These are phyloP conservation scores for Neopelma chrysocephalum DNA, from an alignment of 2,797 vertebrate species.

Conservation along the genomic window DNA sequence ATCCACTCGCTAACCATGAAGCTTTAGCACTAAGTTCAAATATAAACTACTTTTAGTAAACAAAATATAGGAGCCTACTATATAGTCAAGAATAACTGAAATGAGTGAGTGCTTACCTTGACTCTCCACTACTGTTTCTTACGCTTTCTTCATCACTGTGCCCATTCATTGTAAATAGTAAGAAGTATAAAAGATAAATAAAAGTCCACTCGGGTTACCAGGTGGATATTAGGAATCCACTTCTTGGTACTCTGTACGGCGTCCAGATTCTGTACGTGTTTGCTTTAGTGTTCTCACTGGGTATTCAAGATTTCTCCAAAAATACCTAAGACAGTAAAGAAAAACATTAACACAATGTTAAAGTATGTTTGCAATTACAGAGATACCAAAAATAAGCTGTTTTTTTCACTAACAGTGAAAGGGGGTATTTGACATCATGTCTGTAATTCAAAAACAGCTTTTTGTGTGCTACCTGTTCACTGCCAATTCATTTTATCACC, in stretches of 20 bases:
- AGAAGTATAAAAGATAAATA: slow-evolving; percentile 73
- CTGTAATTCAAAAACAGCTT: not conserved
- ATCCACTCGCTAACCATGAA: not conserved
- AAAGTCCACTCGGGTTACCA: slow-evolving; percentile 67
- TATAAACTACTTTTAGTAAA: not conserved
- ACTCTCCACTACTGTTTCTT: slow-evolving; percentile 95
- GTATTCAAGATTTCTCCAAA: slow-evolving; percentile 22
- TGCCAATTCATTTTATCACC: not conserved
- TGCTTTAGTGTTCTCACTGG: not conserved
- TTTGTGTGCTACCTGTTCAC: not conserved
- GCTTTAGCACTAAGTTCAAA: not conserved
- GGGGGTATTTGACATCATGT: fast-evolving
- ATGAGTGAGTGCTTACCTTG: slow-evolving; percentile 82
- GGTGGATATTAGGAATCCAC: slow-evolving; percentile 50
- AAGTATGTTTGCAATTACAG: not conserved
- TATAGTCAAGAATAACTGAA: not conserved
- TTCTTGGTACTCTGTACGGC: slow-evolving; percentile 45
- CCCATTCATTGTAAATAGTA: slow-evolving; percentile 90
- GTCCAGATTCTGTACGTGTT: slow-evolving; percentile 15
- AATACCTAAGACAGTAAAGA: slow-evolving; percentile 56
- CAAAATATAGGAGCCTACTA: not conserved
- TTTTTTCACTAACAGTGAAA: not conserved
- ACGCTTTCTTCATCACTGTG: slow-evolving; percentile 95
- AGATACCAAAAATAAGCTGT: not conserved
- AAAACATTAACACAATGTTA: not conserved